Percentiles rank a stretch among this genome's conserved stretches.
phyloP scores from a whole-genome alignment of 2,797 vertebrate genomes.

The Acrocephalus scirpaceus region DNA sequence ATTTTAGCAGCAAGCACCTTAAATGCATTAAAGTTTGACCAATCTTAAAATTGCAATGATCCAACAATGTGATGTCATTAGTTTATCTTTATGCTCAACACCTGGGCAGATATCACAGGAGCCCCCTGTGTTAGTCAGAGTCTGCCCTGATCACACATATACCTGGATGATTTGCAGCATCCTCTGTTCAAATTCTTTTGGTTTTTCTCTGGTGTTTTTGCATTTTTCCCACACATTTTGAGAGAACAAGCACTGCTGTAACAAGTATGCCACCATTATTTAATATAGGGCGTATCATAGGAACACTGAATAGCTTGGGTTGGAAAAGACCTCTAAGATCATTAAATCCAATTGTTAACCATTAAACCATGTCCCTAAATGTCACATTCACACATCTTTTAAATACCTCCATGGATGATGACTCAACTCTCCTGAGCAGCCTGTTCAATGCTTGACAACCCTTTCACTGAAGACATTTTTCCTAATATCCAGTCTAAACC shows the following conservation, averaged over 20 bases:
- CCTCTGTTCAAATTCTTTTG: background rate
- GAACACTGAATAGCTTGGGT: background rate
- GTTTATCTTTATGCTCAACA: background rate
- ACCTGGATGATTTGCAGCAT: background rate
- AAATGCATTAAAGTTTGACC: background rate
- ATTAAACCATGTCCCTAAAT: background rate
- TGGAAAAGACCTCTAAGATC: background rate
- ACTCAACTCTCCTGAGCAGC: background rate
- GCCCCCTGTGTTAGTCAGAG: background rate
- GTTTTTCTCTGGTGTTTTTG: background rate
- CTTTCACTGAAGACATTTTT: background rate
- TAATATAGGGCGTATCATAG: background rate
- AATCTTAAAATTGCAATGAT: background rate
- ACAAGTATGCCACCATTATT: background rate
- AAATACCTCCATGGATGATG: background rate
- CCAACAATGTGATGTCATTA: background rate
- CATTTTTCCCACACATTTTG: background rate
- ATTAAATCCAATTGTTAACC: background rate
- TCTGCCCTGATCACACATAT: background rate
- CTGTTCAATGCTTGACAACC: background rate
- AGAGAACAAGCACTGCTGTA: background rate
- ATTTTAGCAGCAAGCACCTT: background rate
- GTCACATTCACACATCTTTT: background rate
- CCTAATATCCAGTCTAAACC: background rate
- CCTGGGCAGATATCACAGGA: rapidly evolving